Evolutionary conservation across 2,888 invertebrate species (phyloP).

Genomic region (Hoplodrina ambigua): DNA sequence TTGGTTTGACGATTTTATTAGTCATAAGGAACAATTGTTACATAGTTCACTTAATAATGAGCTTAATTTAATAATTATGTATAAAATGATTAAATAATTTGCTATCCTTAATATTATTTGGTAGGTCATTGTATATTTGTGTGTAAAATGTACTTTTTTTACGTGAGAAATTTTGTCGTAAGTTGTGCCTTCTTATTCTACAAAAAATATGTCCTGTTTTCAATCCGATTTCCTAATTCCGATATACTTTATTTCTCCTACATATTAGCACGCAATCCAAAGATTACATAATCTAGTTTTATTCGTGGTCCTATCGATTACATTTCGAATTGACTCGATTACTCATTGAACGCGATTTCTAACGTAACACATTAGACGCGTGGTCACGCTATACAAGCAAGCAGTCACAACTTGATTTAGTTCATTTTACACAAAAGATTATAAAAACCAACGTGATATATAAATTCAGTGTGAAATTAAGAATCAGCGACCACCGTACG

Average conservation of each 20-base stretch:
- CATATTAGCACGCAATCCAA: conserved; percentile 38
- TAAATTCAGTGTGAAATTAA: conserved; percentile 88
- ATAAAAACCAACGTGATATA: conserved; percentile 62
- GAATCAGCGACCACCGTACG: conserved; percentile 70
- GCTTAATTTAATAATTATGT: no score
- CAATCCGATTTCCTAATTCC: conserved; percentile 12
- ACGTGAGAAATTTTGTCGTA: no score
- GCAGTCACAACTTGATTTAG: conserved; percentile 66
- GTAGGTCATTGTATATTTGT: no score
- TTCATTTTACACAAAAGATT: conserved; percentile 68
- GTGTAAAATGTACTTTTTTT: no score
- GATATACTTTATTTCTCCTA: conserved; percentile 25
- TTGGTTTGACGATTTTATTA: background rate
- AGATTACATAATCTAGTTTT: conserved; percentile 47
- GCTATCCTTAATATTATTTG: no score
- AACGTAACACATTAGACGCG: conserved; percentile 51
- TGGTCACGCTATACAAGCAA: conserved; percentile 66
- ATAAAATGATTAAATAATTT: no score
- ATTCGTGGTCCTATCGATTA: conserved; percentile 46
- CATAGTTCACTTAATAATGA: no score
- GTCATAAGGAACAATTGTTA: no score
- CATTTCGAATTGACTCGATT: conserved; percentile 51
- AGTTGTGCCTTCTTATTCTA: no score
- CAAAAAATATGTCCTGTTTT: background rate
- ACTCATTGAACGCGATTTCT: conserved; percentile 53